Percentiles rank a stretch among this genome's conserved stretches.
phyloP scores from a whole-genome alignment of 2,797 vertebrate species.

The Australoheros facetus region DNA sequence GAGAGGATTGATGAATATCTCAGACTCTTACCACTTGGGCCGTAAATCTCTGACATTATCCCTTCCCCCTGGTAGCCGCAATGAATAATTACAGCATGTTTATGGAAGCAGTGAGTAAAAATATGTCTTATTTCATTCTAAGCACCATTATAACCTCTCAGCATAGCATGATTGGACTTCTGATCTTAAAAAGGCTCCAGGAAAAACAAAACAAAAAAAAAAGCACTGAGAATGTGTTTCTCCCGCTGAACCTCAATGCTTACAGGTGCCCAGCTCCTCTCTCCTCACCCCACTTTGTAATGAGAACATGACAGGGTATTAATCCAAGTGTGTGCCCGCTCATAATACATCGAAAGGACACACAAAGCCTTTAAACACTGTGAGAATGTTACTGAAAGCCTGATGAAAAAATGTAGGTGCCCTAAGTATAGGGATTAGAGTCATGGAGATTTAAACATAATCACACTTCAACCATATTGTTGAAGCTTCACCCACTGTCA shows the following conservation, averaged over 20 bases:
- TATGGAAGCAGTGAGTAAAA: conserved; percentile 71
- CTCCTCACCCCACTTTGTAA: conserved; percentile 33
- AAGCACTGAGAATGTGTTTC: conserved; percentile 24
- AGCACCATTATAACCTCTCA: conserved; percentile 51
- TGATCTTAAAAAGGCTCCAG: conserved; percentile 23
- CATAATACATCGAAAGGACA: conserved; percentile 57
- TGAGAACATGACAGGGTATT: conserved; percentile 66
- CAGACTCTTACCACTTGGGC: conserved; percentile 65
- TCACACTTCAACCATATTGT: conserved; percentile 53
- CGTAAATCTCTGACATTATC: conserved; percentile 81
- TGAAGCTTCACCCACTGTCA: conserved; percentile 43
- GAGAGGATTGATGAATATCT: conserved; percentile 75
- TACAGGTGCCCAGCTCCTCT: conserved; percentile 14
- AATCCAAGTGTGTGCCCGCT: conserved; percentile 64
- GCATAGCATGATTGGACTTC: conserved; percentile 51
- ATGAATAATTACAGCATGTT: conserved; percentile 80
- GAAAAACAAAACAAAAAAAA: background rate
- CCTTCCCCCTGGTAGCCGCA: conserved; percentile 54
- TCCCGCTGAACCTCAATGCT: conserved; percentile 36
- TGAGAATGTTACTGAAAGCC: conserved; percentile 53
- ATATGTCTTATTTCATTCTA: conserved; percentile 68
- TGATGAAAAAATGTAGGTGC: conserved; percentile 49
- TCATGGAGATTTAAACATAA: conserved; percentile 67
- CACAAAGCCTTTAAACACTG: conserved; percentile 53
- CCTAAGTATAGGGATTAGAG: conserved; percentile 59